These are phyloP conservation scores for Drosophila setosimentum DNA, from an alignment of 2,888 invertebrate species.

Conservation along the genomic window DNA sequence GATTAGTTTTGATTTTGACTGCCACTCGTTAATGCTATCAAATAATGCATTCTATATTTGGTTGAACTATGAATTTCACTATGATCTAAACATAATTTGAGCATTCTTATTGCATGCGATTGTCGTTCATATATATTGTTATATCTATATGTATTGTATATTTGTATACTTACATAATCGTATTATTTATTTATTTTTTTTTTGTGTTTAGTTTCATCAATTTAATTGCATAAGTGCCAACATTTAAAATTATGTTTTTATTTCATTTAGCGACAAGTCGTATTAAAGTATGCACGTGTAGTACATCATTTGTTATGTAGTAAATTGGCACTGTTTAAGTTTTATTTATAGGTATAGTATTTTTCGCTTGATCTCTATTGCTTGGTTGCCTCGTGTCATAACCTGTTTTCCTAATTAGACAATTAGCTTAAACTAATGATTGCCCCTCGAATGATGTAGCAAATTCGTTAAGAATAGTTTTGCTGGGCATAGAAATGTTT, in stretches of 20 bases:
- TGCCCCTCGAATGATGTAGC: constrained; percentile 53
- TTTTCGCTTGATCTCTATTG: constrained; percentile 28
- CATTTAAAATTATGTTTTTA: constrained; percentile 1
- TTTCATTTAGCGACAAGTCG: constrained; percentile 17
- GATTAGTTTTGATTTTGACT: constrained; percentile 72
- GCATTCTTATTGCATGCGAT: constrained; percentile 72
- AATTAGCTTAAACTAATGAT: constrained; percentile 68
- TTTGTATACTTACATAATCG: constrained; percentile 16
- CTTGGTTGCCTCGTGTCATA: constrained; percentile 10
- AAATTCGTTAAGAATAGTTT: constrained; percentile 24
- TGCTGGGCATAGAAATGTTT: constrained; percentile 42
- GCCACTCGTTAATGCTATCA: constrained; percentile 41
- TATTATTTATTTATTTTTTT: no score
- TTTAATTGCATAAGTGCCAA: constrained; percentile 54
- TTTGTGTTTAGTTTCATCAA: constrained; percentile 37
- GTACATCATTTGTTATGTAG: constrained; percentile 46
- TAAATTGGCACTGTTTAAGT: constrained; percentile 72
- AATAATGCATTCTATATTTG: constrained; percentile 37
- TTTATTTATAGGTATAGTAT: constrained; percentile 28
- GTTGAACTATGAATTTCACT: constrained; percentile 53
- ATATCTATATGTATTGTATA: constrained; percentile 22
- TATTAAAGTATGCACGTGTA: constrained; percentile 12
- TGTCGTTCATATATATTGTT: constrained; percentile 65
- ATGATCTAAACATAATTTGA: constrained; percentile 55
- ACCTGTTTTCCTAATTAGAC: constrained; percentile 31